A percentile compares a stretch with the other conserved stretches of the same genome.
Conservation (phyloP, 2,797 vertebrate species). For the Phylloscopus collybita region DNA sequence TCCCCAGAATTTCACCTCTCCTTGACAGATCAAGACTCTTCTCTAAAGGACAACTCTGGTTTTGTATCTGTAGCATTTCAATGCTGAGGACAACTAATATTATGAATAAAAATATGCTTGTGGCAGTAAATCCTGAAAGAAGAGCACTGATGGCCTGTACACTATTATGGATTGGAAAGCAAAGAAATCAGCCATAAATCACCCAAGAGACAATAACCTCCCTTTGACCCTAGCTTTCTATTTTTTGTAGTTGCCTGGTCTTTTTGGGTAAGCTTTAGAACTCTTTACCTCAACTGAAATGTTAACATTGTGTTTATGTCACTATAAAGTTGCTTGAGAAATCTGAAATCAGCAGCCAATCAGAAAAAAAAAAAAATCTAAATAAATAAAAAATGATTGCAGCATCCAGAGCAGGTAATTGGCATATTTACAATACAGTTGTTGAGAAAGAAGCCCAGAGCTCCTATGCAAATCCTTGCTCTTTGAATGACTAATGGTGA, state of each 20-base stretch:
- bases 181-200: not conserved
- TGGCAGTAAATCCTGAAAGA: not conserved
- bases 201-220: not conserved
- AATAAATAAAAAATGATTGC: not conserved
- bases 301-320: not conserved
- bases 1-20: not conserved
- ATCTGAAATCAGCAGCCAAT: constrained; percentile 15
- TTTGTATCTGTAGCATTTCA: not conserved
- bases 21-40: not conserved
- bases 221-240: not conserved
- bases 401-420: constrained; percentile 11
- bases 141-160: not conserved
- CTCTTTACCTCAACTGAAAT: not conserved
- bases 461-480: not conserved
- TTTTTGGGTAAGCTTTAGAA: not conserved
- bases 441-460: not conserved
- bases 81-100: not conserved
- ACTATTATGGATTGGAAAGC: not conserved
- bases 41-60: not conserved
- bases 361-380: not conserved
- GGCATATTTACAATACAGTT: not conserved
- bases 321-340: not conserved
- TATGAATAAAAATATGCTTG: not conserved
- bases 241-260: not conserved
- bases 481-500: not conserved